Base-by-base conservation (phyloP, 2,888 invertebrate species). In the Metellina segmentata region DNA sequence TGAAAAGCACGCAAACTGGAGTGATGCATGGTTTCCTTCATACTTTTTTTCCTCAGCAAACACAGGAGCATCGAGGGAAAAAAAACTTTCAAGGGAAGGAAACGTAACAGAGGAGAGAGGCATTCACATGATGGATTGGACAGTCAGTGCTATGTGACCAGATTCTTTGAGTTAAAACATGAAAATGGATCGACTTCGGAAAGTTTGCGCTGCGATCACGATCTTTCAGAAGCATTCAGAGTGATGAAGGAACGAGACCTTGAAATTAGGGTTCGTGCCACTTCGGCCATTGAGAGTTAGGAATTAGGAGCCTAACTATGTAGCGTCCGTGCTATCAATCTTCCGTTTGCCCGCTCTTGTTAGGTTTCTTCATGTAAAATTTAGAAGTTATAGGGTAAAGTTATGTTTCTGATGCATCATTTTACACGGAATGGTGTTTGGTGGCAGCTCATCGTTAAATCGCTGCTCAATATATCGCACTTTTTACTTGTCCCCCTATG, bases 1-100 rank as follows among this genome's bases (percentile, higher is more conserved):
- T 20, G 13, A 48, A 83, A 19, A 19, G 20, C 85, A 86, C 85
- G 85, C 85, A 69, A 86, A 6, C n/a, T 19, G 1, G 34, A 7
- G 19, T 86, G 85, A 86, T 86, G 85, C 85, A 86, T 86, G 78
- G 77, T 16, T 86, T 86, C 85, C 85, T 75, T 19, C 69, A 52
- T 51, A 52, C 48, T 70, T 51, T 61, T 61, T 61, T 61, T 16
- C 61, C 61, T 61, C 13, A 7, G 61, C 34, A 81, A 69, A 48
- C 69, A 81, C 81, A 34, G 16, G 34, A 6, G 61, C 61, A 81
- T 7, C 7, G n/a, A 34, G 69, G 19, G 20, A 6, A 16, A 82
- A 48, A 48, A 34, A 16, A 61, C 79, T 79, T 16, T 9, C 61
- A 16, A 61, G 61, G 61, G 61, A 74, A 34, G 19, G 34, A 74